Evolutionary conservation across 2,113 vertebrate genomes (phyloP), one percentile per base, ranked within the genome.

Genomic region (Tachycineta bicolor): DNA sequence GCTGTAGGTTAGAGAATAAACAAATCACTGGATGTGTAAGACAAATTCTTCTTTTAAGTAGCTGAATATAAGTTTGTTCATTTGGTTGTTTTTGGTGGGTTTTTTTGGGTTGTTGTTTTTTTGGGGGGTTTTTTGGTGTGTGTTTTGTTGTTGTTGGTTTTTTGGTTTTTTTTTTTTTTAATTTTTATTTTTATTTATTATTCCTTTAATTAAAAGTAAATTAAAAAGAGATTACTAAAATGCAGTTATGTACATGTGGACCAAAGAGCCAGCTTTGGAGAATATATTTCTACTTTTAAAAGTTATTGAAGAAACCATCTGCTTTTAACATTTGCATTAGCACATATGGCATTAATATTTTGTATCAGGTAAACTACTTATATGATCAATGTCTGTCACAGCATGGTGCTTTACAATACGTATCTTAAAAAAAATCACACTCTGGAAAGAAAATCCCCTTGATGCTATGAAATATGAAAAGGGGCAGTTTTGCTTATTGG

Each of bases 391-490:
- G 33, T 95, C 52, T 50, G n/a, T 43, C 52, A 83, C 34, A 76
- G 18, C 10, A 59, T 56, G 53, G 16, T 5, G 19, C 39, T 84
- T 80, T 93, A 83, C 16, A 49, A 43, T 12, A 70, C 6, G 1
- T 26, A 69, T 93, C 91, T 93, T 69, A 46, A 69, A 82, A 82
- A 85, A 77, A 39, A 43, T 70, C 55, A 49, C 17, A 47, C 23
- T 81, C 39, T 56, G 67, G 75, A 83, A 97, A 94, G 47, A 93
- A 94, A 82, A 91, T 89, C 39, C 50, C 15, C 11, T 79, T 76
- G 69, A 58, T 93, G 33, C 6, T 91, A 65, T 78, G 85, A 96
- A 95, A 83, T 68, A 56, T 69, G 56, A 94, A 94, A 74, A 56
- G 20, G 73, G 24, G n/a, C 10, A 90, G n/a, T 92, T 95, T 89